A percentile compares a stretch with the other conserved stretches of the same genome.
Evolutionary conservation across 2,113 vertebrate genomes (phyloP).

Genomic region (Rallus limicola): DNA sequence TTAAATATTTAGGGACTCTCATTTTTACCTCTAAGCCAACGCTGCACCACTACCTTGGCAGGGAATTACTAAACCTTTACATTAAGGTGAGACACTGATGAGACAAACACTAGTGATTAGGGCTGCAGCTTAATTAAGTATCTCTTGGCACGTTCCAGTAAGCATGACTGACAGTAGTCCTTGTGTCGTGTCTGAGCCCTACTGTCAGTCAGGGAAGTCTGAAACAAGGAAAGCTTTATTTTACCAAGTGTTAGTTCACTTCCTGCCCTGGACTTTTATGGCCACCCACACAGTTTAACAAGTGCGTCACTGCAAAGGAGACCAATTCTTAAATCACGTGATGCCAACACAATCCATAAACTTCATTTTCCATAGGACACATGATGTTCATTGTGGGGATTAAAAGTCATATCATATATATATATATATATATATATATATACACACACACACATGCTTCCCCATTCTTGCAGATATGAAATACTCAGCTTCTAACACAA

Average conservation of each 20-base stretch:
- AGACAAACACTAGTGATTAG: background rate
- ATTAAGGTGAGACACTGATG: background rate
- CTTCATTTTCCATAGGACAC: background rate
- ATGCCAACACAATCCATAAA: background rate
- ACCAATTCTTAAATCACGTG: background rate
- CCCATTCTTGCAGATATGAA: background rate
- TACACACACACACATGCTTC: too few relatives aligned
- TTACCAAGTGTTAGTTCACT: background rate
- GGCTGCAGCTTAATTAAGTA: background rate
- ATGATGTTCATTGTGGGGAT: background rate
- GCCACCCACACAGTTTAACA: background rate
- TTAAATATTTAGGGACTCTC: background rate
- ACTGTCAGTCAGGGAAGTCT: background rate
- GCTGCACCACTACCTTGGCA: background rate
- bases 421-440: accelerated
- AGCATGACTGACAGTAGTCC: background rate
- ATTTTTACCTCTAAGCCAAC: background rate
- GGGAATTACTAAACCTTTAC: background rate
- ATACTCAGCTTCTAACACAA: background rate
- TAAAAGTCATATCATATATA: background rate
- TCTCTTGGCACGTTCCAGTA: background rate
- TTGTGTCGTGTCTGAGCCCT: background rate
- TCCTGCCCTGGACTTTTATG: background rate
- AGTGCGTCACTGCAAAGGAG: background rate
- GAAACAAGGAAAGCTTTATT: slow-evolving; percentile 49